phyloP scores from a whole-genome alignment of 2,888 invertebrate species.

The Muscina levida region DNA sequence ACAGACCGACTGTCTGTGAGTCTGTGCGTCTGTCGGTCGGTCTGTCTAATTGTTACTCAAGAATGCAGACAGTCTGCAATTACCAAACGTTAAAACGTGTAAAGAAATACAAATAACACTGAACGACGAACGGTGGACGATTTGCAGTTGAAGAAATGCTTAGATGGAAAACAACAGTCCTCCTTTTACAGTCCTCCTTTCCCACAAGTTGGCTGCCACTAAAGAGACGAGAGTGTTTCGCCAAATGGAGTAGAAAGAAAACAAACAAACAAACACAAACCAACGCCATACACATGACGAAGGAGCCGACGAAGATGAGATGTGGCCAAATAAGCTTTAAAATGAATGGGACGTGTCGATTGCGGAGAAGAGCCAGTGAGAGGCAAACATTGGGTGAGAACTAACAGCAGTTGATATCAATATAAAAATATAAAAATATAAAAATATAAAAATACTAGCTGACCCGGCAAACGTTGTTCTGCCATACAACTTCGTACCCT shows the following conservation, averaged over 20 bases:
- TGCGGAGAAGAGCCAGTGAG: conserved; percentile 31
- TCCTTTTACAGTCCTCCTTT: not conserved
- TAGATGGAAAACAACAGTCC: conserved; percentile 8
- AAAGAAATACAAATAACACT: conserved; percentile 57
- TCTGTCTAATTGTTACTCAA: conserved; percentile 31
- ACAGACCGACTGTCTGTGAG: not conserved
- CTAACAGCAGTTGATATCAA: too few relatives aligned
- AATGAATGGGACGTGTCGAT: not conserved
- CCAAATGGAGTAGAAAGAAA: not conserved
- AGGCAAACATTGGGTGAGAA: conserved; percentile 22
- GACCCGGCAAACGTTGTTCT: too few relatives aligned
- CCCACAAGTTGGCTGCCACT: not conserved
- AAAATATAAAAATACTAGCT: too few relatives aligned
- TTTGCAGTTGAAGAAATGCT: not conserved
- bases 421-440: too few relatives aligned
- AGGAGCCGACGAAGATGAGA: conserved; percentile 27
- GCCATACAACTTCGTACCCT: too few relatives aligned
- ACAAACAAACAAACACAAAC: too few relatives aligned
- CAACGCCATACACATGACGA: too few relatives aligned
- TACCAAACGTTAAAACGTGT: conserved; percentile 63
- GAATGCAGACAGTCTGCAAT: conserved; percentile 64
- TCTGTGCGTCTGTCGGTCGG: not conserved
- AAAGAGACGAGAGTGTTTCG: not conserved
- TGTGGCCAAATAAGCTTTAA: conserved; percentile 12
- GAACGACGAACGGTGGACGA: not conserved